phyloP scores from a whole-genome alignment of 1,140 invertebrate species.

The Pteromalus puparum region DNA sequence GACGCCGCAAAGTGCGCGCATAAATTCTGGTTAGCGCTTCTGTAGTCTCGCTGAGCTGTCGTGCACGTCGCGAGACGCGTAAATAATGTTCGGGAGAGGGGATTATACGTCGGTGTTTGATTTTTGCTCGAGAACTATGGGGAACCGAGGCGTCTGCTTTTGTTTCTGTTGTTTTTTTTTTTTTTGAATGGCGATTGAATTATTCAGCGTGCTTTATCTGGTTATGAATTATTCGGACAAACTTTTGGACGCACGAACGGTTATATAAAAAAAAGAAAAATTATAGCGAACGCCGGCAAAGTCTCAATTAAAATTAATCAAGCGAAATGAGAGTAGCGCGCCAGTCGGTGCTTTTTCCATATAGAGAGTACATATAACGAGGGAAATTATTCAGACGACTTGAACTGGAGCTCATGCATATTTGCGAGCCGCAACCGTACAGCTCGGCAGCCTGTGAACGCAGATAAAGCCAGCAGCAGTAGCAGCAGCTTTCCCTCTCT shows the following conservation, averaged over 20 bases:
- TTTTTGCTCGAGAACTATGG: no score
- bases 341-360: background rate
- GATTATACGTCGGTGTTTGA: background rate
- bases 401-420: conserved; percentile 33
- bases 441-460: conserved; percentile 46
- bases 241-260: no score
- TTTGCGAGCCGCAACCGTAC: conserved; percentile 23
- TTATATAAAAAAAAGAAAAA: background rate
- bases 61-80: no score
- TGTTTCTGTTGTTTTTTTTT: no score
- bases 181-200: no score
- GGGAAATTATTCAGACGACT: conserved; percentile 41
- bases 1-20: conserved; percentile 7
- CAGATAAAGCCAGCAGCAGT: conserved; percentile 53
- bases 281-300: background rate
- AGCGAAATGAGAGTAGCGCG: conserved; percentile 17
- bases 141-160: no score
- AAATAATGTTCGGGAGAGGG: no score
- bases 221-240: no score
- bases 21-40: conserved; percentile 3
- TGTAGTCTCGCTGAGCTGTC: no score
- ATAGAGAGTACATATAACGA: background rate
- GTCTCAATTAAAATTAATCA: conserved; percentile 41
- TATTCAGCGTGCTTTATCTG: no score
- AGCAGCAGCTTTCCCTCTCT: conserved; percentile 4